phyloP scores from a whole-genome alignment of 2,888 invertebrate genomes.

The Torymus auratus region DNA sequence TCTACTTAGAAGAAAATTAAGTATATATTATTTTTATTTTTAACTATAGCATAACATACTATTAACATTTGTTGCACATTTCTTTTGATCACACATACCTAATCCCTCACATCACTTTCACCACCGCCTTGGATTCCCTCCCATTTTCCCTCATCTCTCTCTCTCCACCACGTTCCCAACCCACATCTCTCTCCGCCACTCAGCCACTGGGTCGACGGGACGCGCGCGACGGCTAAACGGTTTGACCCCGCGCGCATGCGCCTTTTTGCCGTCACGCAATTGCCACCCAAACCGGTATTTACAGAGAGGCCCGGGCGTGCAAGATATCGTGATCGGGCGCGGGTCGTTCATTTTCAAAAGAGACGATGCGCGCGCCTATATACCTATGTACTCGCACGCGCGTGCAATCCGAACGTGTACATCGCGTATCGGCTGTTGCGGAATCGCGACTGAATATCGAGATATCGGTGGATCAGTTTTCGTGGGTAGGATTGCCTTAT shows the following conservation, averaged over 20 bases:
- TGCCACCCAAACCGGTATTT: conserved; percentile 6
- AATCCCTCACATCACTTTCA: conserved; percentile 12
- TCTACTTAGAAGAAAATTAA: too few species aligned
- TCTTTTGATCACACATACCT: too few species aligned
- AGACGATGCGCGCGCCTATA: not conserved
- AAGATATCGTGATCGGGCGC: conserved; percentile 45
- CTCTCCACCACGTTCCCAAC: not conserved
- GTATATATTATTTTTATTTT: too few species aligned
- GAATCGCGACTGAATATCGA: too few species aligned
- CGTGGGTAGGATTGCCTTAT: too few species aligned
- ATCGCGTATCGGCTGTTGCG: too few species aligned
- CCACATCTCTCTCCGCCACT: not conserved
- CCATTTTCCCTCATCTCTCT: not conserved
- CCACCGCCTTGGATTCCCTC: not conserved
- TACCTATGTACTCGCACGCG: too few species aligned
- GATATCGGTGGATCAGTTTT: too few species aligned
- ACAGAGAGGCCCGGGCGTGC: conserved; percentile 5
- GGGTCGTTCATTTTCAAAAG: not conserved
- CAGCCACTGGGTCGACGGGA: not conserved
- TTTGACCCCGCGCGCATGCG: conserved; percentile 21
- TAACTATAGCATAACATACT: too few species aligned
- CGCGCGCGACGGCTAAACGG: conserved; percentile 10
- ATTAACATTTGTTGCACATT: too few species aligned
- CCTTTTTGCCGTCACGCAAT: conserved; percentile 30
- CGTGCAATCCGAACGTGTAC: too few species aligned